Conservation (phyloP, 2,888 invertebrate genomes). For the Adineta ricciae region DNA sequence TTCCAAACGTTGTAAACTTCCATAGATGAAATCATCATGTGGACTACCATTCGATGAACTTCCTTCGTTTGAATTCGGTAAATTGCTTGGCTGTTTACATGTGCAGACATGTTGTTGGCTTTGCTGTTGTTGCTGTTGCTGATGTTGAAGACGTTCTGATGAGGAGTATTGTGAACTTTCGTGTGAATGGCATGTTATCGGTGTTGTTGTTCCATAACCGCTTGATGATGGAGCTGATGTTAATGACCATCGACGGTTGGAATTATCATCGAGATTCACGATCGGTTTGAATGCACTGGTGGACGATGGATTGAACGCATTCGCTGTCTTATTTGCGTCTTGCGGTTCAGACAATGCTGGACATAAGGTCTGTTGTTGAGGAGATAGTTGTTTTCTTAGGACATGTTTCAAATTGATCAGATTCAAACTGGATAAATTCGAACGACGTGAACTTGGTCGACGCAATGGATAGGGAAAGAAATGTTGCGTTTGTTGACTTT, state of each 20-base stretch:
- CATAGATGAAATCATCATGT: background rate
- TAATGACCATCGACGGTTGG: conserved; percentile 32
- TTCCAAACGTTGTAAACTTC: conserved; percentile 1
- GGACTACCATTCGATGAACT: background rate
- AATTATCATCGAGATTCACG: background rate
- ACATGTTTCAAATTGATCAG: conserved; percentile 12
- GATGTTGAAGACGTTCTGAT: conserved; percentile 18
- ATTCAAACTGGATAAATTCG: conserved; percentile 16
- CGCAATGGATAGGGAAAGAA: conserved; percentile 8
- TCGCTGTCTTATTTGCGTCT: background rate
- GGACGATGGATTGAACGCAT: background rate
- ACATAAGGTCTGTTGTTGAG: background rate
- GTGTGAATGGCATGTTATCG: background rate
- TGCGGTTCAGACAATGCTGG: background rate
- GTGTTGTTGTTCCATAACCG: conserved; percentile 30
- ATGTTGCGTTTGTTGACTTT: background rate
- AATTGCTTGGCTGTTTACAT: background rate
- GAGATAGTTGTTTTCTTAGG: conserved; percentile 18
- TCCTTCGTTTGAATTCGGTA: background rate
- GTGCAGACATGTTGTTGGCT: background rate
- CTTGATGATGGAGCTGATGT: conserved; percentile 30
- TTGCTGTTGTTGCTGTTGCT: background rate
- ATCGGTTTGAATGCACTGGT: conserved; percentile 1
- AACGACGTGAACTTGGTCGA: conserved; percentile 10
- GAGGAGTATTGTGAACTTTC: conserved; percentile 10